phyloP scores from a whole-genome alignment of 2,888 invertebrate genomes.

The Leucoma salicis region DNA sequence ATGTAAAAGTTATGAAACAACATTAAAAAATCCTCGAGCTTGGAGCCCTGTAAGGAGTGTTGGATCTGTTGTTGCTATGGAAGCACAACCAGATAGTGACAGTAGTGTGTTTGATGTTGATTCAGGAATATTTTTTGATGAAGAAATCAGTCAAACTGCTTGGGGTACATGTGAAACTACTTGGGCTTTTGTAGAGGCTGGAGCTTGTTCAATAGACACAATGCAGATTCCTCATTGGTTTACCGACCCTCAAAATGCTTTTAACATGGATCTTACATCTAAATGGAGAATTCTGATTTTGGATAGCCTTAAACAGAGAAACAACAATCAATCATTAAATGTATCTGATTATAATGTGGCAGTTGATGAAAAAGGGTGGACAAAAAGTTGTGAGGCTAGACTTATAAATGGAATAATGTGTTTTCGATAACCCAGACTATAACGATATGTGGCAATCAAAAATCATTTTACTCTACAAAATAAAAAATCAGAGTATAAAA shows the following conservation, averaged over 20 bases:
- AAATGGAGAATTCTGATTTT: conserved; percentile 90
- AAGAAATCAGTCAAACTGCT: conserved; percentile 87
- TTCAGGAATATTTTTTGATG: conserved; percentile 91
- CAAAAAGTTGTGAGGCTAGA: conserved; percentile 90
- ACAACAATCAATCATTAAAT: conserved; percentile 71
- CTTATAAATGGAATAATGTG: conserved; percentile 81
- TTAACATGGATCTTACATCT: conserved; percentile 85
- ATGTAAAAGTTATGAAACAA: conserved; percentile 87
- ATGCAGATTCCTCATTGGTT: conserved; percentile 90
- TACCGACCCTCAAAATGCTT: conserved; percentile 81
- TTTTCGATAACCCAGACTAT: too few relatives aligned
- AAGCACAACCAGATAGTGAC: conserved; percentile 93
- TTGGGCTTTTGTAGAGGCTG: conserved; percentile 91
- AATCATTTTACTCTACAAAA: too few relatives aligned
- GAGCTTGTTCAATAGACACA: conserved; percentile 90
- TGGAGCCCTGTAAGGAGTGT: conserved; percentile 95
- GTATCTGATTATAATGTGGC: conserved; percentile 87
- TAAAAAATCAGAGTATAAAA: too few relatives aligned
- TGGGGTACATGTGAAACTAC: conserved; percentile 91
- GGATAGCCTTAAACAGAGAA: conserved; percentile 84
- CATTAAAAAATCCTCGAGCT: conserved; percentile 89
- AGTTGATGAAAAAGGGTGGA: conserved; percentile 93
- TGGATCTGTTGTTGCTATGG: conserved; percentile 91
- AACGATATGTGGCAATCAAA: too few relatives aligned
- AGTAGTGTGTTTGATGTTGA: conserved; percentile 91